These are phyloP conservation scores for Bothrops jararaca DNA, from an alignment of 2,113 vertebrate genomes.

Conservation along the genomic window DNA sequence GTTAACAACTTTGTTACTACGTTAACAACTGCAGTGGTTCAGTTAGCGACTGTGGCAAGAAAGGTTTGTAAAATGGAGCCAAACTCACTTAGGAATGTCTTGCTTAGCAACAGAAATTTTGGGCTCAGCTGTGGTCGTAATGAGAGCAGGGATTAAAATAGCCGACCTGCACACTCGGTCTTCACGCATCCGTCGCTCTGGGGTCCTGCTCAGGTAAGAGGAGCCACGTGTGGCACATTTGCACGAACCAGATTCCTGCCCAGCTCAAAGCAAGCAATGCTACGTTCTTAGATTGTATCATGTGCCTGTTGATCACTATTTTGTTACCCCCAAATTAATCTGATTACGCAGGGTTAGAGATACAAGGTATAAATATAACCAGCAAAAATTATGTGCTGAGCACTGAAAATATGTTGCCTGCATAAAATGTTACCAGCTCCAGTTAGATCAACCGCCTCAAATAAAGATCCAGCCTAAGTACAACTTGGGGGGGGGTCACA, in stretches of 20 bases:
- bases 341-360: not conserved
- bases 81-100: not conserved
- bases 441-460: not conserved
- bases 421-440: not conserved
- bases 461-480: too few species aligned
- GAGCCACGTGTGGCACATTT: not conserved
- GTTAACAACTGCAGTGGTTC: too few species aligned
- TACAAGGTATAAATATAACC: not conserved
- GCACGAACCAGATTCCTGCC: not conserved
- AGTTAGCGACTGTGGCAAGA: too few species aligned
- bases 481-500: too few species aligned
- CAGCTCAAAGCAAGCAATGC: not conserved
- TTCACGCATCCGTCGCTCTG: too few species aligned
- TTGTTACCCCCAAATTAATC: not conserved
- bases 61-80: too few species aligned
- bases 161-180: too few species aligned
- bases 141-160: not conserved
- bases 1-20: too few species aligned
- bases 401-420: not conserved
- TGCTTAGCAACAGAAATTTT: not conserved
- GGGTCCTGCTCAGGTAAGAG: not conserved
- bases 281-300: not conserved
- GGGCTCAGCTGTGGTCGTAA: too few species aligned
- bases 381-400: not conserved
- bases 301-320: not conserved